phyloP scores from a whole-genome alignment of 2,888 invertebrate species.

The Diplazon laetatorius region DNA sequence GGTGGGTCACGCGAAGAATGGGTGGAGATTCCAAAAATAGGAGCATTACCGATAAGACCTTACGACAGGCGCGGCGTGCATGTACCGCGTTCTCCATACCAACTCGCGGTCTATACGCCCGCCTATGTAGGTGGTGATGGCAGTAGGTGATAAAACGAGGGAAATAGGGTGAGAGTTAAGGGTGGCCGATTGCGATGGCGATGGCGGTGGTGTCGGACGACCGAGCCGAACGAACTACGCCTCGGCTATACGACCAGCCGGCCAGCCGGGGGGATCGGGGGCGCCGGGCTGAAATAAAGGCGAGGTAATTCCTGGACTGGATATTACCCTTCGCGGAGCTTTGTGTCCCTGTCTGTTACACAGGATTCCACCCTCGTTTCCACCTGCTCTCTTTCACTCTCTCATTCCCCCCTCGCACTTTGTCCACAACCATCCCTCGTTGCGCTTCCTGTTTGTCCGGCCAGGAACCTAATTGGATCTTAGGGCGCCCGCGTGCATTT shows the following conservation, averaged over 20 bases:
- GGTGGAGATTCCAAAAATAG: constrained; percentile 82
- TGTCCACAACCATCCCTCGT: constrained; percentile 59
- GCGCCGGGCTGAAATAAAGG: constrained; percentile 72
- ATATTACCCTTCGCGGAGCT: constrained; percentile 65
- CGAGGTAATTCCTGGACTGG: constrained; percentile 70
- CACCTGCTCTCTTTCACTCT: constrained; percentile 28
- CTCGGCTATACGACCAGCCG: constrained; percentile 35
- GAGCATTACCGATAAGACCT: constrained; percentile 81
- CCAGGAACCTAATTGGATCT: constrained; percentile 61
- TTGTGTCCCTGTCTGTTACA: constrained; percentile 36
- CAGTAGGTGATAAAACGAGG: constrained; percentile 81
- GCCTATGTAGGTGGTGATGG: constrained; percentile 76
- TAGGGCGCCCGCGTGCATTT: constrained; percentile 58
- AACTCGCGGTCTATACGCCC: constrained; percentile 54
- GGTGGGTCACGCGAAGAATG: constrained; percentile 81
- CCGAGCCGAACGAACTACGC: constrained; percentile 37
- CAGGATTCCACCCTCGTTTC: constrained; percentile 33
- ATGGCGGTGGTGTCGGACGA: constrained; percentile 41
- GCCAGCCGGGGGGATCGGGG: constrained; percentile 6
- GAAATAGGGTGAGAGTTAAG: constrained; percentile 77
- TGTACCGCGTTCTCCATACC: constrained; percentile 49
- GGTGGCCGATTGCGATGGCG: constrained; percentile 63
- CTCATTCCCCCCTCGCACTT: constrained; percentile 23
- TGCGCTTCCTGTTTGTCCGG: constrained; percentile 62
- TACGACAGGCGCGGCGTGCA: constrained; percentile 71